Conservation (phyloP, 2,888 invertebrate genomes). For the Pomacea canaliculata region DNA sequence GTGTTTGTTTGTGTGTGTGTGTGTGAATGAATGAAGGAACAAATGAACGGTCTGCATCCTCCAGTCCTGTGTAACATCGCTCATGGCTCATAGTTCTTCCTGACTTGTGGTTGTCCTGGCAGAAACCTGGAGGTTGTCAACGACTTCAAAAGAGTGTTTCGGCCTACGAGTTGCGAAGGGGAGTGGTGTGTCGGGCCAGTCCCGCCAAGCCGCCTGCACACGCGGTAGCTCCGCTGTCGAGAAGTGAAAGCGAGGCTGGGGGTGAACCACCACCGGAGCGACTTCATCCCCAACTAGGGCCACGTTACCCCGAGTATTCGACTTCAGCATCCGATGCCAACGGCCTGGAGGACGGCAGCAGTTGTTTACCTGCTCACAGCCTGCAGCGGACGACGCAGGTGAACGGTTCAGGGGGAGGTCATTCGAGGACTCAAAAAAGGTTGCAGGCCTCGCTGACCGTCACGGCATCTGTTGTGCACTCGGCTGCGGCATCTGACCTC, state of each 20-base stretch:
- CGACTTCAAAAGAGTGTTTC: slow-evolving; percentile 10
- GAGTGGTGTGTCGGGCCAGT: not conserved
- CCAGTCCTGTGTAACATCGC: not conserved
- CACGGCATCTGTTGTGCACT: slow-evolving; percentile 1
- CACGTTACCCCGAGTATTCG: not conserved
- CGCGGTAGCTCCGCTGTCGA: not conserved
- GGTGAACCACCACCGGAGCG: not conserved
- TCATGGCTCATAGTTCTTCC: slow-evolving; percentile 3
- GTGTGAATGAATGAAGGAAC: not conserved
- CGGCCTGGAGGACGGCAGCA: not conserved
- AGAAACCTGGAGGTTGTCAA: not conserved
- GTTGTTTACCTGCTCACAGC: too few species aligned
- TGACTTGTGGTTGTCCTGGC: slow-evolving; percentile 14
- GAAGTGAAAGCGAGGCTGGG: slow-evolving; percentile 17
- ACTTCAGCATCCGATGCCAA: not conserved
- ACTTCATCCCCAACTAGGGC: not conserved
- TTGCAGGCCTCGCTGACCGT: slow-evolving; percentile 7
- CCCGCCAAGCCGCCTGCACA: not conserved
- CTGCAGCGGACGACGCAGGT: too few species aligned
- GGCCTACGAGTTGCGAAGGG: slow-evolving; percentile 3
- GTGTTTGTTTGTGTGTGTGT: too few species aligned
- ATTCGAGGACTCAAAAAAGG: too few species aligned
- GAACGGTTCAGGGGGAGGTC: too few species aligned
- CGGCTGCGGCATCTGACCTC: not conserved
- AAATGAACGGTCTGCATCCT: not conserved